phyloP scores from a whole-genome alignment of 2,113 vertebrate genomes.

The Oreochromis niloticus region DNA sequence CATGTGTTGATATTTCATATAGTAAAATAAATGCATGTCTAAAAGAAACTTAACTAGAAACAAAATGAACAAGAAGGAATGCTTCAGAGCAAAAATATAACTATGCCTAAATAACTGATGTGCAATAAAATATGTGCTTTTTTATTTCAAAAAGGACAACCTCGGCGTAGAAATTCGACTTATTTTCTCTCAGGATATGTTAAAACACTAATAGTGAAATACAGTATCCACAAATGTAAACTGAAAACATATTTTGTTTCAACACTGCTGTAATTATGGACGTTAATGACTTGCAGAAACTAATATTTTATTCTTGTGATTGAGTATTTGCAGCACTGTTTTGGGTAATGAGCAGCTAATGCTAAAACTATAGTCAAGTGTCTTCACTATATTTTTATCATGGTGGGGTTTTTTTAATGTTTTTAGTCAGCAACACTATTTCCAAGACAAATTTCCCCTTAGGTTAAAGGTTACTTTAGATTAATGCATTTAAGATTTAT shows the following conservation, averaged over 20 bases:
- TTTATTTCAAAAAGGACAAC: not conserved
- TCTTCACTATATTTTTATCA: not conserved
- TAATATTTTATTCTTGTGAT: not conserved
- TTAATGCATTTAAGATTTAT: not conserved
- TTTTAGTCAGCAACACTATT: not conserved
- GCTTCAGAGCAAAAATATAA: not conserved
- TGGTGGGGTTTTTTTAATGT: not conserved
- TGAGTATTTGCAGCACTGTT: not conserved
- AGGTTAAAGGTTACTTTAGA: not conserved
- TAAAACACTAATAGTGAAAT: not conserved
- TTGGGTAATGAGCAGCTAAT: not conserved
- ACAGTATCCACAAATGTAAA: not conserved
- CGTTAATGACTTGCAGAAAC: not conserved
- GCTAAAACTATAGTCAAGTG: not conserved
- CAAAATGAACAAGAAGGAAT: not conserved
- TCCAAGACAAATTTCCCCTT: not conserved
- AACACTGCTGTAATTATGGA: not conserved
- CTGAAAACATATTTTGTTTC: not conserved
- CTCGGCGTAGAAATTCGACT: accelerated
- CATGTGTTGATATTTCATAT: not conserved
- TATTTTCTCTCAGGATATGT: not conserved
- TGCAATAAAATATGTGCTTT: not conserved
- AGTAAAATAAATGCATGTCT: not conserved
- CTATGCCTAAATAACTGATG: not conserved
- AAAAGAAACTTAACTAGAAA: not conserved